Base-by-base conservation (phyloP, 2,888 invertebrate genomes). In the Calliscelio sp. region DNA sequence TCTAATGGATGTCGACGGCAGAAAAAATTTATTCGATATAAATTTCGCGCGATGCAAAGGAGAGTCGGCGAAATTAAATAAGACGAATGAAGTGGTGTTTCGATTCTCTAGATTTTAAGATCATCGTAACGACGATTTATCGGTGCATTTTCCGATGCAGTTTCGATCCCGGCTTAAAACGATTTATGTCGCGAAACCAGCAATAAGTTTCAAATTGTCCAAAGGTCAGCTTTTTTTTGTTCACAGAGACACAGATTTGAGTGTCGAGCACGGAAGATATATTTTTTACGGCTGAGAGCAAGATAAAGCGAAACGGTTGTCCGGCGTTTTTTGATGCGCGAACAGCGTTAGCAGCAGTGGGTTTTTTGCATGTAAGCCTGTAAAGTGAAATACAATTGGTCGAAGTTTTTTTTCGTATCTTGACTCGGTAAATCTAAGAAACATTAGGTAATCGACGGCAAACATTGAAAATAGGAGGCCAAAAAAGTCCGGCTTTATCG, bases 71-170 rank as follows among this genome's bases (percentile, higher is more conserved):
- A 49, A 65, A 49, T 65, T 46, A 65, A 65, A 65, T 49, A 28
- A 32, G 20, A 65, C 11, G 32, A 65, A 65, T 7, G 32, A 65
- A 65, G 25, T 28, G 28, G n/a, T 14, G 49, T 65, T 32, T 49
- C 65, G 20, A 38, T 53, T 8, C 24, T 38, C 5, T 18, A 38
- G 25, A 68, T 46, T 53, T 53, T 10, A 68, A 41, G 53, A 68
- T 38, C 51, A 51, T 20, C 14, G 38, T 55, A 55, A 68, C 41
- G 11, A 53, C 44, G 18, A 70, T 70, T 70, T 70, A 70, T 46
- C 46, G 20, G 20, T n/a, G n/a, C 57, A 32, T 46, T 71, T 46
- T 49, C 44, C 44, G 10, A 57, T 44, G 44, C 5, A 22, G 22
- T 66, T 32, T 55, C 68, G 18, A 38, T 11, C 24, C 41, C 5